Evolutionary conservation across 1,140 invertebrate genomes (phyloP), one percentile per base, ranked within the genome.

Genomic region (Drosophila teissieri): DNA sequence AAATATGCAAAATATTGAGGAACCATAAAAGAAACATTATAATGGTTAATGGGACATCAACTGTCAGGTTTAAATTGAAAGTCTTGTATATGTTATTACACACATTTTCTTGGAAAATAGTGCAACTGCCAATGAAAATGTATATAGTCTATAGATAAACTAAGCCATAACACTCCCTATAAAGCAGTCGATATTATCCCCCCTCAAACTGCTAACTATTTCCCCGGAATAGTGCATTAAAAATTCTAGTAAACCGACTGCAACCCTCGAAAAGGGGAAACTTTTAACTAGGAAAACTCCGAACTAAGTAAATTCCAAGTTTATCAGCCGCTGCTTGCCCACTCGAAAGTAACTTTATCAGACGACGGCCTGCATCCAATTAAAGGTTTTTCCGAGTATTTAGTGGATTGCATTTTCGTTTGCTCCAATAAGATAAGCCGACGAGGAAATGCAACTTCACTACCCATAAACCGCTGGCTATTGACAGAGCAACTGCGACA

Each of bases 371-470:
- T 67, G 62, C 62, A 80, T 60, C 67, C 74, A 88, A 86, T 86
- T 88, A 88, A 78, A 60, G 44, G 65, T 58, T 58, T 75, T 76
- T 76, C 62, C 54, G 24, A 42, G 49, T 46, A 46, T 54, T 68
- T 60, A 31, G 39, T 24, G 67, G 39, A 63, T 56, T 75, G 39
- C 73, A 63, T 75, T 36, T 65, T 76, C 67, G 53, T 78, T 78
- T 82, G 73, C 53, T 67, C 65, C 19, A 67, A 76, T 58, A 51
- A 88, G 82, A 85, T 82, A 85, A 86, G 73, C 63, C 62, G n/a
- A 44, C 62, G n/a, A 44, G 42, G 24, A 76, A 72, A 61, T 67
- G 73, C 51, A 73, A 24, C 45, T 34, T 8, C 39, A 36, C 34
- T 45, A 34, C 22, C 51, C 24, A 70, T 76, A 64, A 74, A 77